Evolutionary conservation across 2,888 invertebrate genomes (phyloP).

Genomic region (Camptogramma bilineatum): DNA sequence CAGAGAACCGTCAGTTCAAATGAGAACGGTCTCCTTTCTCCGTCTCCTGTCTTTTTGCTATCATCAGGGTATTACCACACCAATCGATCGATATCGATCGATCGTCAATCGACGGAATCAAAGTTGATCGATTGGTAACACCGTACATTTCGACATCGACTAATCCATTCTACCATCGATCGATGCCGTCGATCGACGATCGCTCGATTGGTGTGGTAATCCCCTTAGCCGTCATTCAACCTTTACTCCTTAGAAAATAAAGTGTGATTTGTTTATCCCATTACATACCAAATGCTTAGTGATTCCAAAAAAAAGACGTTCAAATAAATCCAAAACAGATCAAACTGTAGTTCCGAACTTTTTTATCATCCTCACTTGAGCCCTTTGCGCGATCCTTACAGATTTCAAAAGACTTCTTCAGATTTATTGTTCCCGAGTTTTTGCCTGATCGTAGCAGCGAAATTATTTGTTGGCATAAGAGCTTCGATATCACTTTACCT

Average conservation of each 20-base stretch:
- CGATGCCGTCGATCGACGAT: too few relatives aligned
- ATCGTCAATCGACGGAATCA: too few relatives aligned
- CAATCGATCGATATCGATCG: too few relatives aligned
- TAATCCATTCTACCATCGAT: too few relatives aligned
- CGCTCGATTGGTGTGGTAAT: too few relatives aligned
- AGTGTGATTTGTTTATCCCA: neutral
- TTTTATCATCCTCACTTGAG: slow-evolving; percentile 4
- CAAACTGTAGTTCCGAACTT: slow-evolving; percentile 41
- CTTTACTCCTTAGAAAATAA: neutral
- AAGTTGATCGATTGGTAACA: too few relatives aligned
- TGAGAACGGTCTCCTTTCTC: too few relatives aligned
- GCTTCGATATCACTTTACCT: neutral
- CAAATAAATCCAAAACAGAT: slow-evolving; percentile 59
- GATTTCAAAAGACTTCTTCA: neutral
- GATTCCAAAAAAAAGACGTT: neutral
- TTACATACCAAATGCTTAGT: neutral
- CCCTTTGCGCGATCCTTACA: neutral
- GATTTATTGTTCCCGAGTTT: neutral
- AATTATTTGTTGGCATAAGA: slow-evolving; percentile 1
- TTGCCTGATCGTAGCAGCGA: neutral
- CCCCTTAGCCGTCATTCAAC: too few relatives aligned
- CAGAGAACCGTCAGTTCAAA: too few relatives aligned
- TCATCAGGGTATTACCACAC: too few relatives aligned
- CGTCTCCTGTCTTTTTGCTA: too few relatives aligned
- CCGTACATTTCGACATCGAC: too few relatives aligned